phyloP scores from a whole-genome alignment of 2,113 vertebrate species.

The Corythaeola cristata region DNA sequence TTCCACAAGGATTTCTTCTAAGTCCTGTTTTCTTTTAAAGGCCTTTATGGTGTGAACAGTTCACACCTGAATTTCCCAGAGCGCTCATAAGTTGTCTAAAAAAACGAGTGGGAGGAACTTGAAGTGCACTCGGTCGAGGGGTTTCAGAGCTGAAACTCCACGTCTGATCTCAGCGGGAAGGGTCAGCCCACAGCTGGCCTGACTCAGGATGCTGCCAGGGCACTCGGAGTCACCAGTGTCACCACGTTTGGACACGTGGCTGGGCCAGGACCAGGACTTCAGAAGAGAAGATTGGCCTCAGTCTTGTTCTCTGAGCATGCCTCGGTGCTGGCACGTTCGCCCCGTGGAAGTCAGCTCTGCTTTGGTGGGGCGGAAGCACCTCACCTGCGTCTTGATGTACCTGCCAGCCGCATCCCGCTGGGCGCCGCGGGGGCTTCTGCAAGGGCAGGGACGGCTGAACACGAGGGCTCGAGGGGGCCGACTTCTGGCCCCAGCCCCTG shows the following conservation, averaged over 20 bases:
- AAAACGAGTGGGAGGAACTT: background rate
- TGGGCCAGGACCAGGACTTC: background rate
- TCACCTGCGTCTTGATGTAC: accelerated
- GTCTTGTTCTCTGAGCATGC: accelerated
- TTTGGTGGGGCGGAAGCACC: background rate
- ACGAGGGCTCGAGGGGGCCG: too few species aligned
- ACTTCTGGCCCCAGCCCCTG: too few species aligned
- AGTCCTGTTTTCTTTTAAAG: background rate
- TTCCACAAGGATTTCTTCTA: background rate
- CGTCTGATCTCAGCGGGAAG: background rate
- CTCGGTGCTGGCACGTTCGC: background rate
- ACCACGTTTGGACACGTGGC: accelerated
- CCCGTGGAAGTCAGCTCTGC: background rate
- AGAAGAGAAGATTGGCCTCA: accelerated
- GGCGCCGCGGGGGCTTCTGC: too few species aligned
- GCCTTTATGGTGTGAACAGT: background rate
- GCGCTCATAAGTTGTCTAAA: accelerated
- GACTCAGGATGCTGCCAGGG: background rate
- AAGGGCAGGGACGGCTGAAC: background rate
- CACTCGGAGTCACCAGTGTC: accelerated
- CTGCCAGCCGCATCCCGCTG: accelerated
- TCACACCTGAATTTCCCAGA: background rate
- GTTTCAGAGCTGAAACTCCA: background rate
- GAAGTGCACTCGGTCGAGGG: accelerated
- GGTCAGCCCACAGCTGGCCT: background rate